A percentile compares a stretch with the other conserved stretches of the same genome.
phyloP scores from a whole-genome alignment of 2,113 vertebrate genomes.

The Cnemophilus loriae region DNA sequence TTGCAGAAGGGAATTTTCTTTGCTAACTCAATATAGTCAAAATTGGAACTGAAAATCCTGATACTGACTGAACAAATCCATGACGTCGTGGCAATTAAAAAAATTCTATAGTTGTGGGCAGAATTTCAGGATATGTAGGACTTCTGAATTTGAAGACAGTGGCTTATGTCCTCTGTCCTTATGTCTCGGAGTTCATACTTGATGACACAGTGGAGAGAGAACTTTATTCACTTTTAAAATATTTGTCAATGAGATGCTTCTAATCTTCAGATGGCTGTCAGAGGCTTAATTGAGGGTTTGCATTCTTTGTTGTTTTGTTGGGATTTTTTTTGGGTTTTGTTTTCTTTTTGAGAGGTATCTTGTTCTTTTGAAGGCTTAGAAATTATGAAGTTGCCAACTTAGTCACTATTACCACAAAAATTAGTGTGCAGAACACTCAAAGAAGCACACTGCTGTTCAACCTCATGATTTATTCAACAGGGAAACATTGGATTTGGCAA shows the following conservation, averaged over 20 bases:
- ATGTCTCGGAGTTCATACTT: neutral
- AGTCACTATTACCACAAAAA: neutral
- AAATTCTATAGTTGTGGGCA: neutral
- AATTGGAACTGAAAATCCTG: neutral
- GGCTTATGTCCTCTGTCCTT: neutral
- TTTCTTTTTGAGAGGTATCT: neutral
- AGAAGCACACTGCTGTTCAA: neutral
- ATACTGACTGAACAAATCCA: neutral
- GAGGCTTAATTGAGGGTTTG: neutral
- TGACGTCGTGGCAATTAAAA: neutral
- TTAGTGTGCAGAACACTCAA: neutral
- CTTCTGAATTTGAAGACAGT: neutral
- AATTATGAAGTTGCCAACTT: neutral
- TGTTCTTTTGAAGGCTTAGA: neutral
- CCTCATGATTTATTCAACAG: neutral
- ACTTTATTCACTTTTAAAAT: neutral
- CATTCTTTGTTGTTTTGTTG: neutral
- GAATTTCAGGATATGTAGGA: neutral
- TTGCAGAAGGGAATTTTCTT: neutral
- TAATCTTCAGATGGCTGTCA: neutral
- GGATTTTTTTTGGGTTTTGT: neutral
- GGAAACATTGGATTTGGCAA: neutral
- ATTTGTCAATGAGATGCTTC: neutral
- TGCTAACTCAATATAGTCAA: neutral
- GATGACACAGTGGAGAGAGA: neutral